Base-by-base conservation (phyloP, 1,140 invertebrate species). In the Platorchestia sp. region DNA sequence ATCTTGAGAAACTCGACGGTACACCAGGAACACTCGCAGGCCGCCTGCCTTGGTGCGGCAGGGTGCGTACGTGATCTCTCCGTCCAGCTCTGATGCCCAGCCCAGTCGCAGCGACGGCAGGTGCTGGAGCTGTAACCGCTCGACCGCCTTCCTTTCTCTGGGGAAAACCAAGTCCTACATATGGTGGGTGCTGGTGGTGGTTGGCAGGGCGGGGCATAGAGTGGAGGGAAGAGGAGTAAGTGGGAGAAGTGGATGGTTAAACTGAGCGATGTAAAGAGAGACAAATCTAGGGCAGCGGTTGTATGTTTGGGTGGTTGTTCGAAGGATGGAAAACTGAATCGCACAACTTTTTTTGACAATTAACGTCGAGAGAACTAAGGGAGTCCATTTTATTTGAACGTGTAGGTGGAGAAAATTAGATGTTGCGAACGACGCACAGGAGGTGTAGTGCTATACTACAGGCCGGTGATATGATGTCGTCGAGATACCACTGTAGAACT, bases 121-220 rank as follows among this genome's bases (percentile, higher is more conserved):
- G 10, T 75, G 27, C 7, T 3, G 59, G 14, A 75, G 59, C 36
- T 27, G 59, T 36, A 75, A 75, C 59, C 36, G 59, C 27, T 10
- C 59, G 59, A 75, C 59, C 59, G 59, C 59, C 59, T 75, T 75
- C 59, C 59, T 75, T 75, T 75, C 59, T 75, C 59, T 75, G 59
- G 59, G 59, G 59, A 75, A 75, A 75, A 75, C 59, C 59, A 75
- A 51, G 59, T 75, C 59, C 59, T 36, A 75, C 59, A 75, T 22
- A 75, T 19, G 47, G 47, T 75, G 59, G 59, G 59, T 36, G 59
- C 59, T 75, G 10, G 59, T 36, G 47, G 36, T 75, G 14, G 59
- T 75, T 10, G 59, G 10, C 10, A 27, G 59, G 59, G 27, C 14
- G 59, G 14, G 59, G 27, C 10, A 36, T n/a, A 36, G 10, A 27